These are phyloP conservation scores for Sceloporus undulatus DNA, from an alignment of 2,113 vertebrate genomes.

Conservation along the genomic window DNA sequence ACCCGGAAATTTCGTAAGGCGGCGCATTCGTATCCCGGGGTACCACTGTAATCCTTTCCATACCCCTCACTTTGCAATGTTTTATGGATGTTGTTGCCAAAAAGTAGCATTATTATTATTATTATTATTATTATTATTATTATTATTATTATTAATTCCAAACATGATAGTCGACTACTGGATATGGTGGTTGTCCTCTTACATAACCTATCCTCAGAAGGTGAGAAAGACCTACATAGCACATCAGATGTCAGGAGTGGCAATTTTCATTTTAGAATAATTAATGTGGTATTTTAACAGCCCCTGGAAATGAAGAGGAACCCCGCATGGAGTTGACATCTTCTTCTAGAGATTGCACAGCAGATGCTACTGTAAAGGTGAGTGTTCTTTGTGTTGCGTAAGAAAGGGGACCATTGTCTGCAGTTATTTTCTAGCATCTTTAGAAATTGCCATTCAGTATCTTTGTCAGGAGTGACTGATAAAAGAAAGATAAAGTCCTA, in stretches of 20 bases:
- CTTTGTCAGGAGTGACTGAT: not conserved
- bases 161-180: not conserved
- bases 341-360: constrained; percentile 43
- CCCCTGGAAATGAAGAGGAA: constrained; percentile 76
- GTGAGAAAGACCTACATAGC: not conserved
- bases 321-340: constrained; percentile 65
- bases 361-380: constrained; percentile 68
- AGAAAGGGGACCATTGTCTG: not conserved
- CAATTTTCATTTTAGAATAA: not conserved
- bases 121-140: no score
- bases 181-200: not conserved
- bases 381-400: constrained; percentile 30
- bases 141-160: not conserved
- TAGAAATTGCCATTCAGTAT: not conserved
- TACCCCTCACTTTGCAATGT: not conserved
- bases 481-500: no score
- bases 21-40: no score
- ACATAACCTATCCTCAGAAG: not conserved
- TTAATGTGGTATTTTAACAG: constrained; percentile 44
- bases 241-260: not conserved
- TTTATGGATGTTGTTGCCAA: not conserved
- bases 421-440: not conserved
- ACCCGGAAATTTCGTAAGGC: no score
- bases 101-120: not conserved
- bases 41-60: not conserved